Percentiles rank a stretch among this genome's conserved stretches.
Evolutionary conservation across 2,797 vertebrate genomes (phyloP).

Genomic region (Gadopsis marmoratus): DNA sequence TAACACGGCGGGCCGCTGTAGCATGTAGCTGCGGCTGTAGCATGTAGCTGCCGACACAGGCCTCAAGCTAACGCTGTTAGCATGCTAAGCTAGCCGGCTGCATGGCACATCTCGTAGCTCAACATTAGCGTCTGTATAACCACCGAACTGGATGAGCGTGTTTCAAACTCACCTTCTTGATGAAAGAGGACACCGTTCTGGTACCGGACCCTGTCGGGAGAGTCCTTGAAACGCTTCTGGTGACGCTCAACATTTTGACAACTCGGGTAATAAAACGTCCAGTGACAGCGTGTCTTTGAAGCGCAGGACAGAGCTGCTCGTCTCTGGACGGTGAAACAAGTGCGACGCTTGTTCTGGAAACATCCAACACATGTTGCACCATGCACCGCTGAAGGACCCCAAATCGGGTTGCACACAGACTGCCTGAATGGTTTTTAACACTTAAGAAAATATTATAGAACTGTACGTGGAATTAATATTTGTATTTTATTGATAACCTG

Average conservation of each 20-base stretch:
- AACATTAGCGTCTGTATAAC: fast-evolving
- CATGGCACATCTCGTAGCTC: background rate
- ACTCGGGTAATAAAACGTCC: slow-evolving; percentile 26
- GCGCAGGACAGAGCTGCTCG: background rate
- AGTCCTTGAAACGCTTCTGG: slow-evolving; percentile 76
- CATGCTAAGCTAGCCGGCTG: slow-evolving; percentile 40
- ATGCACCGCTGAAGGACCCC: slow-evolving; percentile 66
- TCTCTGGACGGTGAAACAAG: background rate
- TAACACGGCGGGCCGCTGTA: no score
- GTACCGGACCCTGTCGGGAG: slow-evolving; percentile 55
- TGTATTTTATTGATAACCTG: fast-evolving
- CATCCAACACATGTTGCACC: slow-evolving; percentile 83
- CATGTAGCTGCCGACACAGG: no score
- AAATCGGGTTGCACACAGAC: fast-evolving
- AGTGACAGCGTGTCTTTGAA: no score
- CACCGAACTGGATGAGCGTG: fast-evolving
- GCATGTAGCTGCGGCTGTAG: no score
- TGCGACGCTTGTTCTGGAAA: slow-evolving; percentile 80
- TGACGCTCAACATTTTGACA: slow-evolving; percentile 78
- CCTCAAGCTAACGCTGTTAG: slow-evolving; percentile 47
- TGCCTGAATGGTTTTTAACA: slow-evolving; percentile 54
- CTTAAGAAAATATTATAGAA: background rate
- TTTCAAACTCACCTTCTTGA: slow-evolving; percentile 78
- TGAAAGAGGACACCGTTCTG: slow-evolving; percentile 68
- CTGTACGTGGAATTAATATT: fast-evolving